Percentiles rank a stretch among this genome's conserved stretches.
These are phyloP conservation scores for Zaprionus inermis DNA, from an alignment of 1,140 invertebrate species.

Conservation along the genomic window DNA sequence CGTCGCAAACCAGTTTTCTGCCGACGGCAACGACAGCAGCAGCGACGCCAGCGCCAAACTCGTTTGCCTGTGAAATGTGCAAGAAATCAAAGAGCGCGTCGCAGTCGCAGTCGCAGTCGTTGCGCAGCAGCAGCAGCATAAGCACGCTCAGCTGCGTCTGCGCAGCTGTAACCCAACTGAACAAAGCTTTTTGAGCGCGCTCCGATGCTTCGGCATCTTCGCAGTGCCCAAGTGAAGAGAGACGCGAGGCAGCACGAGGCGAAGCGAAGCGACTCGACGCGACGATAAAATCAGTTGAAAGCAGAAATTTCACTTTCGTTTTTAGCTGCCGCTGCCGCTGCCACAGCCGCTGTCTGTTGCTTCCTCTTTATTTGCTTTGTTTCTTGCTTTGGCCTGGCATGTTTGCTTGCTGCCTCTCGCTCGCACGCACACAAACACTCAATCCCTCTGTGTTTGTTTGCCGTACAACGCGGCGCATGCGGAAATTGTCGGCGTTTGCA, in stretches of 20 bases:
- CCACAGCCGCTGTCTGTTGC: slow-evolving; percentile 26
- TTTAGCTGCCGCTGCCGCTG: slow-evolving; percentile 49
- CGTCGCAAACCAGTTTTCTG: slow-evolving; percentile 65
- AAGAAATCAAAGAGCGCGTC: slow-evolving; percentile 65
- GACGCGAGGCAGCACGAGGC: not conserved
- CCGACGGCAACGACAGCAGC: slow-evolving; percentile 19
- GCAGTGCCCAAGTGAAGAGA: not conserved
- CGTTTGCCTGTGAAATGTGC: slow-evolving; percentile 54
- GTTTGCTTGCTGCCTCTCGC: not conserved
- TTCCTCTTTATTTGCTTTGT: slow-evolving; percentile 57
- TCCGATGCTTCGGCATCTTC: no score
- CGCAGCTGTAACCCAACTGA: slow-evolving; percentile 48
- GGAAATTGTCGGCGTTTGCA: slow-evolving; percentile 33
- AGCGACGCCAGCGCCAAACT: slow-evolving; percentile 49
- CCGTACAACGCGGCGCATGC: slow-evolving; percentile 35
- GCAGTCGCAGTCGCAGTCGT: slow-evolving; percentile 20
- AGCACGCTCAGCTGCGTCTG: slow-evolving; percentile 73
- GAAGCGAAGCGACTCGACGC: not conserved
- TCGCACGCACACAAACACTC: not conserved
- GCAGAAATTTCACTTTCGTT: slow-evolving; percentile 84
- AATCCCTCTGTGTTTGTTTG: slow-evolving; percentile 14
- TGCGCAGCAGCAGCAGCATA: slow-evolving; percentile 39
- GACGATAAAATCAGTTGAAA: slow-evolving; percentile 77
- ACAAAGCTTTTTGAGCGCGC: slow-evolving; percentile 51
- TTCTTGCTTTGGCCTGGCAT: slow-evolving; percentile 38